Conservation (phyloP, 2,113 vertebrate species). For the Pao palembangensis region DNA sequence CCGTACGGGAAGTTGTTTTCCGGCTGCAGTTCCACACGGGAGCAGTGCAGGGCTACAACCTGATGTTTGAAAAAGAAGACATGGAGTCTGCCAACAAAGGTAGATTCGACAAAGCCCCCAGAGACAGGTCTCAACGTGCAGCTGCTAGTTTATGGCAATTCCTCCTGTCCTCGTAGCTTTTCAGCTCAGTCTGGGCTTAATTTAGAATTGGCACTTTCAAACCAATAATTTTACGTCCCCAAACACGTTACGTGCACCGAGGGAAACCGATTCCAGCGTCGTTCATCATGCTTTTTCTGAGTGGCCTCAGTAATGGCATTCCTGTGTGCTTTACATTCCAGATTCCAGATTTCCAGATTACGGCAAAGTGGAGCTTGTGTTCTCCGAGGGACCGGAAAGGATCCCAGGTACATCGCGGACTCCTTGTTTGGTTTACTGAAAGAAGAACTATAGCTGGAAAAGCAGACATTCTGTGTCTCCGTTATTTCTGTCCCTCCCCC, state of each 20-base stretch:
- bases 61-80: slow-evolving; percentile 88
- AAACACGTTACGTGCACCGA: slow-evolving; percentile 34
- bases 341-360: slow-evolving; percentile 89
- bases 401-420: slow-evolving; percentile 77
- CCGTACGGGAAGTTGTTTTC: slow-evolving; percentile 84
- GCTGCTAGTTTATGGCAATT: slow-evolving; percentile 14
- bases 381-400: slow-evolving; percentile 88
- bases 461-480: slow-evolving; percentile 18
- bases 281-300: slow-evolving; percentile 26
- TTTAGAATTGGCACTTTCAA: slow-evolving; percentile 43
- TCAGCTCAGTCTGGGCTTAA: slow-evolving; percentile 35
- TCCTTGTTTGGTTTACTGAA: slow-evolving; percentile 3
- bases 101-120: slow-evolving; percentile 44
- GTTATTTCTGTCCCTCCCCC: slow-evolving; percentile 12
- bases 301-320: slow-evolving; percentile 17
- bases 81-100: slow-evolving; percentile 87
- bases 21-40: slow-evolving; percentile 95
- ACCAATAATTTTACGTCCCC: slow-evolving; percentile 41
- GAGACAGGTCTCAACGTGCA: slow-evolving; percentile 42
- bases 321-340: slow-evolving; percentile 67
- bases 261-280: slow-evolving; percentile 16
- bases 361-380: slow-evolving; percentile 88
- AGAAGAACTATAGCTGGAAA: slow-evolving; percentile 8
- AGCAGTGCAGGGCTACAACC: slow-evolving; percentile 81
- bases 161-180: slow-evolving; percentile 24